A percentile compares a stretch with the other conserved stretches of the same genome.
These are phyloP conservation scores for Vollenhovia emeryi DNA, from an alignment of 1,140 invertebrate genomes.

Conservation along the genomic window DNA sequence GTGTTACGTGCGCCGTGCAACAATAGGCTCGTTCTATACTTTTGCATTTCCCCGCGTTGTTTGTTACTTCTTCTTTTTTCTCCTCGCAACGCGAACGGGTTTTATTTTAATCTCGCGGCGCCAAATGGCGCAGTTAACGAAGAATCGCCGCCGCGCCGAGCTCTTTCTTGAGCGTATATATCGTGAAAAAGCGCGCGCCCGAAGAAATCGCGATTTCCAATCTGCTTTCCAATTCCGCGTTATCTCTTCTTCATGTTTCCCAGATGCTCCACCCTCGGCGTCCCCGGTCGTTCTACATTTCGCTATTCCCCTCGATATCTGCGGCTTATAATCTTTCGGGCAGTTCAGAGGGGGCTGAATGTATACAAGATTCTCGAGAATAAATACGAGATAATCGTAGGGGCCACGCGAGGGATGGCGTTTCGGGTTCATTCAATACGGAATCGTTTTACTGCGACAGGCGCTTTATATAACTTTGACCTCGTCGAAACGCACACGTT, in stretches of 20 bases:
- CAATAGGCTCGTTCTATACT: slow-evolving; percentile 19
- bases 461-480: not conserved
- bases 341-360: slow-evolving; percentile 4
- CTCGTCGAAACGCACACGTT: no score
- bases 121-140: not conserved
- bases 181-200: not conserved
- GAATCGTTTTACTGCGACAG: not conserved
- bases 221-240: not conserved
- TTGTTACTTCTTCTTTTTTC: not conserved
- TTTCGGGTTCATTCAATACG: slow-evolving; percentile 20
- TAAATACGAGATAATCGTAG: slow-evolving; percentile 23
- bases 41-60: not conserved
- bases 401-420: not conserved
- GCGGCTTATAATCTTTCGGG: slow-evolving; percentile 35
- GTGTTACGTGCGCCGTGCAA: slow-evolving; percentile 69
- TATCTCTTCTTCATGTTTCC: slow-evolving; percentile 6
- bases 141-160: not conserved
- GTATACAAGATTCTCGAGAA: slow-evolving; percentile 1
- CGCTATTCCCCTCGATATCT: slow-evolving; percentile 30
- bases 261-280: slow-evolving; percentile 15
- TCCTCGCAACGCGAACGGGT: not conserved
- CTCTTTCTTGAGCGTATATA: not conserved
- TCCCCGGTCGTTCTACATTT: not conserved
- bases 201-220: not conserved
- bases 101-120: not conserved